Evolutionary conservation across 2,113 vertebrate species (phyloP).

Genomic region (Myiozetetes cayanensis): DNA sequence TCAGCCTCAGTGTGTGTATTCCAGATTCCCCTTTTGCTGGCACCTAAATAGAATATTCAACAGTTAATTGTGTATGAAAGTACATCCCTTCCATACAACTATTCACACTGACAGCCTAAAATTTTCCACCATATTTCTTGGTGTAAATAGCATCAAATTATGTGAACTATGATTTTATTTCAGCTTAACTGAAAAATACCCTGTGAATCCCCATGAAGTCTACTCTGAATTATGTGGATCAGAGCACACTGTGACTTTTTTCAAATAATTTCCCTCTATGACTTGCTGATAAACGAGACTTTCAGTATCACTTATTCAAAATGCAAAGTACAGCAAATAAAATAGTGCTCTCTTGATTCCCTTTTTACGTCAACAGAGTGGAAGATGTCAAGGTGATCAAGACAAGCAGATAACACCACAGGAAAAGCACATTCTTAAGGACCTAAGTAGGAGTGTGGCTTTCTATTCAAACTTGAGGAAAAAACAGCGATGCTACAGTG

Average conservation of each 20-base stretch:
- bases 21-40: background rate
- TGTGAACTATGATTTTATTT: background rate
- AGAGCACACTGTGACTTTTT: background rate
- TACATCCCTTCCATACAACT: background rate
- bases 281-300: background rate
- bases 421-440: rapidly evolving
- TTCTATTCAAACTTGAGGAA: background rate
- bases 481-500: background rate
- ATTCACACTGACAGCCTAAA: rapidly evolving
- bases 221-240: background rate
- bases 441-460: background rate
- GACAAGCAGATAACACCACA: background rate
- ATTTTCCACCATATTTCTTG: background rate
- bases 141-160: background rate
- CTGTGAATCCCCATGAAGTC: background rate
- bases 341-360: background rate
- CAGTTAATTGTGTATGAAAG: background rate
- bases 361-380: background rate
- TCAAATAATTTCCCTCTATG: background rate
- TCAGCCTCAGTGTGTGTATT: background rate
- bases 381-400: background rate
- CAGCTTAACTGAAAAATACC: background rate
- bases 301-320: background rate
- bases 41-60: background rate
- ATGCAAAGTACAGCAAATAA: background rate